Evolutionary conservation across 1,140 invertebrate species (phyloP), one percentile per base, ranked within the genome.

Genomic region (Drosophila seguyi): DNA sequence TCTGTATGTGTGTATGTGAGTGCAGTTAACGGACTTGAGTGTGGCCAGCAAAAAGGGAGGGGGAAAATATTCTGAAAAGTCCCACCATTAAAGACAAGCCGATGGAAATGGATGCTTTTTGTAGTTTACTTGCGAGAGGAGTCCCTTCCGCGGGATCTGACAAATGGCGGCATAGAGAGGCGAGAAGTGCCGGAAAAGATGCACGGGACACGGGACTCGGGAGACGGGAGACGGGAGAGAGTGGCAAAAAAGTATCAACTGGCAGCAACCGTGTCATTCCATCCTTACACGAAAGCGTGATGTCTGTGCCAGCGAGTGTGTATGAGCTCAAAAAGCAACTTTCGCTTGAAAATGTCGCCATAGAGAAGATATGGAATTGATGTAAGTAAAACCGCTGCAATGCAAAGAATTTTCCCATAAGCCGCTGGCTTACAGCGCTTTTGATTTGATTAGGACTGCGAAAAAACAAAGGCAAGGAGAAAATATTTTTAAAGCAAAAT

Each of bases 291-390:
- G 20, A 58, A 36, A 27, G 25, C 39, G 16, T 36, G 45, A 47
- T 20, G 48, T 20, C 4, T 31, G 53, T 59, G 44, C 45, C 42
- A 39, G 65, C 10, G 44, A 8, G 53, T 53, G 47, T 62, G 68
- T 58, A 57, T 75, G 52, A 62, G 50, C 71, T 71, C 58, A 44
- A 79, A 79, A 60, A 58, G 71, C 60, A 42, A 66, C 60, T 81
- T 78, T 58, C 78, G 53, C 61, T 79, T 61, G 48, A 82, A 79
- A 82, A 75, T 75, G 75, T 71, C 78, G 48, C 53, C 58, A 60
- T 48, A 22, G 20, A 31, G 27, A n/a, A 38, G 71, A 74, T 53
- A 55, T 62, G 56, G 31, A 55, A 74, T 61, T 73, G 68, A 53
- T 73, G 71, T 45, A 55, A 39, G 56, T 53, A 44, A 74, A 74